A percentile compares a stretch with the other conserved stretches of the same genome.
These are phyloP conservation scores for Pseudotriccus pelzelni DNA, from an alignment of 2,797 vertebrate genomes.

Conservation along the genomic window DNA sequence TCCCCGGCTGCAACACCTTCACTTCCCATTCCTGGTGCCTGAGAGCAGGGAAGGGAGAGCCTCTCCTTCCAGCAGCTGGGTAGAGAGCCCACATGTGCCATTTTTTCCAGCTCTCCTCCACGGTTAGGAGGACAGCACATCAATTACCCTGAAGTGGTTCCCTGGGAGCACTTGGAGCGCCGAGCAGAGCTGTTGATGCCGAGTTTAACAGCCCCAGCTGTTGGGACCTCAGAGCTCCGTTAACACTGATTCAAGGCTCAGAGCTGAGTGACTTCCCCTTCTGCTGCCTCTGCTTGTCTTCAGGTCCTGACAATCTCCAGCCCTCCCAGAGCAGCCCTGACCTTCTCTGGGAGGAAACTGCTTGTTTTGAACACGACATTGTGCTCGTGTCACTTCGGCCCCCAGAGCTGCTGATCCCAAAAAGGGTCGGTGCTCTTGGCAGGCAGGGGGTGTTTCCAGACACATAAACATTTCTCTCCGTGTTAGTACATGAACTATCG, in stretches of 20 bases:
- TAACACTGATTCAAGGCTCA: background rate
- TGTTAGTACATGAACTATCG: background rate
- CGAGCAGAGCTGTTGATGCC: background rate
- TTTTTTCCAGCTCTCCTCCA: background rate
- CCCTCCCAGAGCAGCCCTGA: background rate
- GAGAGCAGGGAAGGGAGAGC: background rate
- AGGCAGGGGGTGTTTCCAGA: background rate
- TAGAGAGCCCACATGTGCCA: background rate
- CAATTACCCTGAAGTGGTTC: background rate
- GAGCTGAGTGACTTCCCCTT: background rate
- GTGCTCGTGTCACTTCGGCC: background rate
- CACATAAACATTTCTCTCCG: background rate
- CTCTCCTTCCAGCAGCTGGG: background rate
- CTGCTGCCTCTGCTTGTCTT: background rate
- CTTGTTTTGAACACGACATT: rapidly evolving
- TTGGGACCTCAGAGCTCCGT: background rate
- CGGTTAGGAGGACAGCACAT: background rate
- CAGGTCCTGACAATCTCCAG: background rate
- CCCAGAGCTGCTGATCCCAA: background rate
- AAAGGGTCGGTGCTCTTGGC: background rate
- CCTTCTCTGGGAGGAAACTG: background rate
- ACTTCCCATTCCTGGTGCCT: rapidly evolving
- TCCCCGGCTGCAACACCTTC: background rate
- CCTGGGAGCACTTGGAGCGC: background rate
- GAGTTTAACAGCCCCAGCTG: background rate